These are phyloP conservation scores for Paramuricea clavata DNA, from an alignment of 92 coral and sea anemone genomes.

Conservation along the genomic window DNA sequence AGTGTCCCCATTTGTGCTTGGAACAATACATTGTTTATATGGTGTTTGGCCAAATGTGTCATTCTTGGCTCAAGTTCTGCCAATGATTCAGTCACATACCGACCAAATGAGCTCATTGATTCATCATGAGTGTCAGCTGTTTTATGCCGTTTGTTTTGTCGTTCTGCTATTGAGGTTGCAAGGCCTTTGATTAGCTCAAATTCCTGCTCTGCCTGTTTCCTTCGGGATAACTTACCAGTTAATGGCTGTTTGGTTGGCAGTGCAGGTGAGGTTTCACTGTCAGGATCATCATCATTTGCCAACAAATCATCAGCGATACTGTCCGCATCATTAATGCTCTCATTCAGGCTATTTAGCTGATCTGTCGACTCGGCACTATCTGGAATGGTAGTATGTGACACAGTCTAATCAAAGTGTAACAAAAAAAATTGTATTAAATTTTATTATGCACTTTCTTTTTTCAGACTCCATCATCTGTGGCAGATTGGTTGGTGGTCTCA, in stretches of 20 bases:
- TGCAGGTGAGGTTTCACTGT: not conserved
- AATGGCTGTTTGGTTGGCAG: constrained; percentile 4
- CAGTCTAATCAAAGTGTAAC: not conserved
- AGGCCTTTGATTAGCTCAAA: constrained; percentile 18
- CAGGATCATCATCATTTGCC: constrained; percentile 14
- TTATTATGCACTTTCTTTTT: not conserved
- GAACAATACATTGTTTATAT: not conserved
- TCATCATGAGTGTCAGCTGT: not conserved
- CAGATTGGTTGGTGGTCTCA: constrained; percentile 24
- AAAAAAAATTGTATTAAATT: not conserved
- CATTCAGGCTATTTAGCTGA: not conserved
- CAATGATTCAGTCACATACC: not conserved
- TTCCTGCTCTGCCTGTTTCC: constrained; percentile 1
- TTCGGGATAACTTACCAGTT: not conserved
- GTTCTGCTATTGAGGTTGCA: not conserved
- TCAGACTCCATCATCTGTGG: constrained; percentile 35
- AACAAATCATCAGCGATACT: too few relatives aligned
- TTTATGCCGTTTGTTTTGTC: not conserved
- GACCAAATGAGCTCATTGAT: not conserved
- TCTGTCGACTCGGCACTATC: constrained; percentile 22
- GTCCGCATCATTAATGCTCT: too few relatives aligned
- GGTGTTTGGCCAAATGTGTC: constrained; percentile 21
- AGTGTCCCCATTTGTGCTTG: too few relatives aligned
- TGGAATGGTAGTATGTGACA: not conserved
- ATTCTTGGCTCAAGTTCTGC: constrained; percentile 2